Base-by-base conservation (phyloP, 2,888 invertebrate genomes). In the Endomychus coccineus region DNA sequence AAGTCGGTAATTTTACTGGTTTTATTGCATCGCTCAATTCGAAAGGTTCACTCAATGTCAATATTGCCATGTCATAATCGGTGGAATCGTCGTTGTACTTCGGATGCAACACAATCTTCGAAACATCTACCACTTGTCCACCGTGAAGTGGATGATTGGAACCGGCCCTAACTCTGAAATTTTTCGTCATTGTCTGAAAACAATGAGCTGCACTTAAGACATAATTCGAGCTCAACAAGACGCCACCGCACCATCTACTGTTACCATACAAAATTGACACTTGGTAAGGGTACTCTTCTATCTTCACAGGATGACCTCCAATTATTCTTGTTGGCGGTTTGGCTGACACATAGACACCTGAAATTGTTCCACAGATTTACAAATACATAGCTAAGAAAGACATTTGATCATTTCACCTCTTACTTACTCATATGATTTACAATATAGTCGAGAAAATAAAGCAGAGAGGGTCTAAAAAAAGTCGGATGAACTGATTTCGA, bases 61-160 rank as follows among this genome's bases (percentile, higher is more conserved):
- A 30, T n/a, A 37, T 14, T 9, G 36, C 36, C 9, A 37, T 37
- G 16, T 37, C 36, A 21, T 37, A 37, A 16, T 37, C 36, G 10
- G 30, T 30, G 16, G 16, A 31, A 19, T 19, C 6, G 11, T 6
- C 6, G 11, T n/a, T 25, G 21, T 37, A 37, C 7, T 27, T 25
- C 2, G 30, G 30, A 10, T 31, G 31, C 3, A n/a, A 17, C 7
- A 3, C 27, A 3, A 37, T n/a, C 9, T 10, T 37, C 12, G 19
- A 5, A 11, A 37, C 17, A 9, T 30, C 25, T 30, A 37, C 36
- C 2, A 37, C 12, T 16, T 31, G 31, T 9, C 36, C 36, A 4
- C n/a, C n/a, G n/a, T n/a, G n/a, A n/a, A 23, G 5, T 3, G 31
- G 27, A 15, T 24, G 15, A 4, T 3, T 12, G 1, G 27, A 31